Percentiles rank a stretch among this genome's conserved stretches.
Evolutionary conservation across 2,113 vertebrate species (phyloP).

Genomic region (Nesospiza acunhae): DNA sequence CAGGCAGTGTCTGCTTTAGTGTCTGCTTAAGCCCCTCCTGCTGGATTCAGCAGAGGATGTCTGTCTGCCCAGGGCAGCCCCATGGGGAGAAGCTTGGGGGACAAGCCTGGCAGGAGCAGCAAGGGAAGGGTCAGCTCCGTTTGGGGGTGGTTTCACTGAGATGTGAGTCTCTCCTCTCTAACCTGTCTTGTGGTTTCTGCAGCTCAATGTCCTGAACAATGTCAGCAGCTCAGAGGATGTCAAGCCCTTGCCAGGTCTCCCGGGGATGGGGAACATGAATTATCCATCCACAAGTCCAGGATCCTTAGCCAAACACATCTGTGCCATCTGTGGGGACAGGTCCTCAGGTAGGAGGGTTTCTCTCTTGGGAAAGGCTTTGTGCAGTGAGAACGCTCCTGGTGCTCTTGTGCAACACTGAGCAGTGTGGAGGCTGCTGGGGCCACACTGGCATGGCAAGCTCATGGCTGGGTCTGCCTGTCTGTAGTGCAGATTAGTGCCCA

Average conservation of each 20-base stretch:
- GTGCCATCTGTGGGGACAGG: constrained; percentile 95
- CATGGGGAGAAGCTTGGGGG: background rate
- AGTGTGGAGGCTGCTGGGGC: background rate
- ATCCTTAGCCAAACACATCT: constrained; percentile 93
- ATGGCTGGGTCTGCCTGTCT: background rate
- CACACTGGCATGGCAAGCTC: background rate
- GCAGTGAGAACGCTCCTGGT: background rate
- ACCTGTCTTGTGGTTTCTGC: background rate
- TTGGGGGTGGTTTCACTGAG: background rate
- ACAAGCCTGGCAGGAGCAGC: background rate
- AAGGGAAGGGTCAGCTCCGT: background rate
- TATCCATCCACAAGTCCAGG: constrained; percentile 89
- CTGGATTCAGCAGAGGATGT: background rate
- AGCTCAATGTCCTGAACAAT: constrained; percentile 89
- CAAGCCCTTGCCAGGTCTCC: constrained; percentile 88
- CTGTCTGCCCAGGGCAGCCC: background rate
- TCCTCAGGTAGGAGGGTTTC: constrained; percentile 85
- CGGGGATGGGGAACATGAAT: constrained; percentile 82
- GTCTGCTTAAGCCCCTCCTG: background rate
- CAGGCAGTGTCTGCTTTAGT: background rate
- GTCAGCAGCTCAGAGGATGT: constrained; percentile 89
- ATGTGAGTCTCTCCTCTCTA: background rate
- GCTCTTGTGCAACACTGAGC: background rate
- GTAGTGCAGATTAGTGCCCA: background rate
- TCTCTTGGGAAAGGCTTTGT: background rate